Evolutionary conservation across 1,140 invertebrate species (phyloP).

Genomic region (Aphaenogaster rudis): DNA sequence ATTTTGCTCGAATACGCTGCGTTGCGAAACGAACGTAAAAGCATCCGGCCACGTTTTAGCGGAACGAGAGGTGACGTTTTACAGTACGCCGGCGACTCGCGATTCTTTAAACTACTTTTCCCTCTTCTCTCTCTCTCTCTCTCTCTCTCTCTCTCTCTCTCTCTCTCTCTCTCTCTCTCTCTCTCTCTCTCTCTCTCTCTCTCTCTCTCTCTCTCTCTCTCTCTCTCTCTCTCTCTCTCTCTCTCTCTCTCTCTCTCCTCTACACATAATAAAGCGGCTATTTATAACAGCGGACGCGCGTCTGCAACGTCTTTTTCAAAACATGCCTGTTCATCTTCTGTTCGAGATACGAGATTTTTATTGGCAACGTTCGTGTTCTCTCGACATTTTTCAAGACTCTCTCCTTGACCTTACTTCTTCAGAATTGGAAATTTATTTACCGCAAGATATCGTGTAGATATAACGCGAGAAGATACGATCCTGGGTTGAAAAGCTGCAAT

Average conservation of each 20-base stretch:
- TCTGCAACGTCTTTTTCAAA: slow-evolving; percentile 24
- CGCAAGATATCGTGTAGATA: neutral
- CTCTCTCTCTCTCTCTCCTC: too few species aligned
- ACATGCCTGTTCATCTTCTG: slow-evolving; percentile 1
- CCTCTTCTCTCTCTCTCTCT: neutral
- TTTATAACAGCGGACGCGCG: slow-evolving; percentile 39
- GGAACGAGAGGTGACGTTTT: slow-evolving; percentile 11
- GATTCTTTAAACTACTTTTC: slow-evolving; percentile 35
- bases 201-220: too few species aligned
- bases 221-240: too few species aligned
- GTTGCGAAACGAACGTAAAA: slow-evolving; percentile 42
- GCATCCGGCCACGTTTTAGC: slow-evolving; percentile 31
- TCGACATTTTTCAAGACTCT: slow-evolving; percentile 21
- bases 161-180: too few species aligned
- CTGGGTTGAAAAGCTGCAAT: neutral
- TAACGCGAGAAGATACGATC: neutral
- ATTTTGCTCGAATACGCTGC: slow-evolving; percentile 22
- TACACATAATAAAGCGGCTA: slow-evolving; percentile 37
- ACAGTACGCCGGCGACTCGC: neutral
- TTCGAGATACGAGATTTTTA: slow-evolving; percentile 34
- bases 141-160: neutral
- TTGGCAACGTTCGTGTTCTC: slow-evolving; percentile 17
- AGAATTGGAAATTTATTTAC: slow-evolving; percentile 8
- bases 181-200: too few species aligned
- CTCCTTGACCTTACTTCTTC: slow-evolving; percentile 18